A percentile compares a stretch with the other conserved stretches of the same genome.
These are phyloP conservation scores for Exephanes ischioxanthus DNA, from an alignment of 2,888 invertebrate species.

Conservation along the genomic window DNA sequence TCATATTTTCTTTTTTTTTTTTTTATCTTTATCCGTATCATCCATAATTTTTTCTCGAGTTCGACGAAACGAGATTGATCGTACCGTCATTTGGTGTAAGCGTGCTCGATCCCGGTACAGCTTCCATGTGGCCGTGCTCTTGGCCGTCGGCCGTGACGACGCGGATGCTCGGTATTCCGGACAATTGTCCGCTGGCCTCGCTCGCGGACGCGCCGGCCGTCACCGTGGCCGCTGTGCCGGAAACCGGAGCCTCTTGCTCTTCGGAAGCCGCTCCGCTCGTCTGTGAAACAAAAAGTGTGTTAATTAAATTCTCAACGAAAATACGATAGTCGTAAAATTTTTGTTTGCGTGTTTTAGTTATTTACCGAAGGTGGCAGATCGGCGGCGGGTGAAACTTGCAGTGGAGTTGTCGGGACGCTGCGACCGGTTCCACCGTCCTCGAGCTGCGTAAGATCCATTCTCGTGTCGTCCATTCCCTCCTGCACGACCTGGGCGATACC, in stretches of 20 bases:
- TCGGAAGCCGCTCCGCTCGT: constrained; percentile 79
- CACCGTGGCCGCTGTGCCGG: constrained; percentile 76
- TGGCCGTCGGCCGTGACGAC: constrained; percentile 76
- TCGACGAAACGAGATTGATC: constrained; percentile 30
- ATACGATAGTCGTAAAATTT: background rate
- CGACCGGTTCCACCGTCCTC: constrained; percentile 88
- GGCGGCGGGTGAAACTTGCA: constrained; percentile 87
- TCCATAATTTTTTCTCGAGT: constrained; percentile 19
- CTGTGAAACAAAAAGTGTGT: constrained; percentile 67
- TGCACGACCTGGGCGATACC: constrained; percentile 86
- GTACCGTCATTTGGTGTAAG: constrained; percentile 79
- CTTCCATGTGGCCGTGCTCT: constrained; percentile 77
- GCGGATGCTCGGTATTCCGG: constrained; percentile 76
- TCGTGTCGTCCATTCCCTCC: constrained; percentile 91
- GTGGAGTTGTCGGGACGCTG: constrained; percentile 89
- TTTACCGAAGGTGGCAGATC: constrained; percentile 80
- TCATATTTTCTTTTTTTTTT: constrained; percentile 11
- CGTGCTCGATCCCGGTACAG: constrained; percentile 78
- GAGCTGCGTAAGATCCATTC: constrained; percentile 89
- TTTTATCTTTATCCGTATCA: background rate
- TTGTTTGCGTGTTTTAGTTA: constrained; percentile 15
- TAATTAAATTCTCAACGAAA: constrained; percentile 4
- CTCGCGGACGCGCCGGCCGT: constrained; percentile 74
- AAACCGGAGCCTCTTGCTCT: constrained; percentile 78
- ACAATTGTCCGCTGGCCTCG: constrained; percentile 75